Evolutionary conservation across 1,140 invertebrate species (phyloP), one percentile per base, ranked within the genome.

Genomic region (Capitella teleta): DNA sequence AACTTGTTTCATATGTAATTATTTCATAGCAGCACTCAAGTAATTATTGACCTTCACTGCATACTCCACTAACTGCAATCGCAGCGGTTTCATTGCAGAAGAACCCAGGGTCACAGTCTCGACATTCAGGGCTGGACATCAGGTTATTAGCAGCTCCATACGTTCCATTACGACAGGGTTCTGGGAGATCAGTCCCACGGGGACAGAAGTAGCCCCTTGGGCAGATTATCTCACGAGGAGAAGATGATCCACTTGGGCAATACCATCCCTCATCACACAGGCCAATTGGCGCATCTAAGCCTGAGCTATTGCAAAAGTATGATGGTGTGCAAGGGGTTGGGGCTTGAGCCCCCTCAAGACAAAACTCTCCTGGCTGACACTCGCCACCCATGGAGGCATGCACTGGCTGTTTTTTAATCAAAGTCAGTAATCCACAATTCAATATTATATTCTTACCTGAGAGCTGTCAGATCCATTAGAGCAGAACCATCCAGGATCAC

Each of bases 61-160:
- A 68, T 19, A 12, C 44, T 28, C 60, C 66, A 49, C 51, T 55
- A 12, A 61, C 57, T 16, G 55, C 53, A 45, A 34, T 61, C 2
- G 64, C 53, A 21, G 60, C 66, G 18, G 66, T 63, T 6, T 60
- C 63, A 49, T 67, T 66, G 57, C 66, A 68, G 50, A 62, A 68
- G 38, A n/a, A 61, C 6, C 66, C 66, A 21, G 60, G 57, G 48
- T 60, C 56, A 61, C 66, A 68, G 6, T 53, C 50, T 1, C 45
- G 56, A 52, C 66, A 68, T 41, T 68, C 62, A 28, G 28, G 43
- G 28, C 63, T 47, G 0, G 51, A 56, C 23, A 44, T 37, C 21
- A 66, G 51, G 1, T 53, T 51, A 26, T 45, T 49, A 1, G 46
- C 43, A 2, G 58, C 58, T 16, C 53, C 56, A 43, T 62, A 68